Conservation (phyloP, 2,888 invertebrate species). For the Limnephilus marmoratus region DNA sequence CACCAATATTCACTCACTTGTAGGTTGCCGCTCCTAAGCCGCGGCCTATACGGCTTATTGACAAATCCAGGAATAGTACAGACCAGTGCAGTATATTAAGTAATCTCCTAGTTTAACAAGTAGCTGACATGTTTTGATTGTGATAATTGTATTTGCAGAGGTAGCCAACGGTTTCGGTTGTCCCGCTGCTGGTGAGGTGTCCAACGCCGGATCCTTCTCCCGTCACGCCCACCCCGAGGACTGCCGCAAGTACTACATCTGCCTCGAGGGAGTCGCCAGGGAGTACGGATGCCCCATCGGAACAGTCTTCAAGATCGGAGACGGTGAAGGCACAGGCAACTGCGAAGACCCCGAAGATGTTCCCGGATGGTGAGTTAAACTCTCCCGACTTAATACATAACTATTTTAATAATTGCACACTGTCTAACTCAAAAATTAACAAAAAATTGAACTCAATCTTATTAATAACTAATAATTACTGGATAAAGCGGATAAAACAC, state of each 20-base stretch:
- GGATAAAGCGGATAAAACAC: no score
- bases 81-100: no score
- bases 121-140: background rate
- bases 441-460: background rate
- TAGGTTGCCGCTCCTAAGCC: no score
- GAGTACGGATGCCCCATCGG: constrained; percentile 98
- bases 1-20: no score
- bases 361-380: constrained; percentile 90
- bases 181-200: constrained; percentile 89
- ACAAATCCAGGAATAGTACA: no score
- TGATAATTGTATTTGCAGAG: constrained; percentile 78
- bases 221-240: constrained; percentile 96
- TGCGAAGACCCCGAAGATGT: constrained; percentile 97
- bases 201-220: constrained; percentile 92
- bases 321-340: constrained; percentile 92
- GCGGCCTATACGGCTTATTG: no score
- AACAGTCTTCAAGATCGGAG: constrained; percentile 96
- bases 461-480: no score
- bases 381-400: background rate
- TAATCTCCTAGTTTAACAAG: no score
- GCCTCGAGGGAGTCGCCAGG: constrained; percentile 91
- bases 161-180: constrained; percentile 93
- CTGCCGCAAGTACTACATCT: constrained; percentile 97
- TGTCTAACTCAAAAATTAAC: background rate
- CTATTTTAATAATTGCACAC: background rate